Evolutionary conservation across 2,113 vertebrate species (phyloP).

Genomic region (Camelus dromedarius): DNA sequence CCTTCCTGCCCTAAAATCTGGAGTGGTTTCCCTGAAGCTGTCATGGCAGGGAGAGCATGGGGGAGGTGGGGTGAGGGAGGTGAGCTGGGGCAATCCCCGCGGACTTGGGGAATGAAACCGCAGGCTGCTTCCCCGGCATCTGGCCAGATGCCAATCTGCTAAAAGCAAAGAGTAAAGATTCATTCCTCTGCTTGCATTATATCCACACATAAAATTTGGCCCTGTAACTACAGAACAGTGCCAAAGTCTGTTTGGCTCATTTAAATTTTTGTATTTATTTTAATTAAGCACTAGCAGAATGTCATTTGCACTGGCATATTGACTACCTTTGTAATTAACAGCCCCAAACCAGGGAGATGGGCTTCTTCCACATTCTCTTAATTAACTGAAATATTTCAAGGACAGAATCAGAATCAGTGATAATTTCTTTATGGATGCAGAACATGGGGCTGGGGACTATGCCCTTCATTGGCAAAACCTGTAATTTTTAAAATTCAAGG

Average conservation of each 20-base stretch:
- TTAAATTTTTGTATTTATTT: conserved; percentile 80
- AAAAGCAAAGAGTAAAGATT: conserved; percentile 34
- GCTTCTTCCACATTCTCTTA: conserved; percentile 59
- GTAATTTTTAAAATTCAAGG: not conserved
- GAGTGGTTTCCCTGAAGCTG: not conserved
- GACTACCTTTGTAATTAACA: conserved; percentile 79
- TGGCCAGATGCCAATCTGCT: conserved; percentile 50
- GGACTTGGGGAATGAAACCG: rapidly evolving
- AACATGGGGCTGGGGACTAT: not conserved
- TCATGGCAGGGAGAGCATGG: rapidly evolving
- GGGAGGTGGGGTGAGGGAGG: rapidly evolving
- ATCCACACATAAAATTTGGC: conserved; percentile 60
- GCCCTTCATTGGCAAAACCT: not conserved
- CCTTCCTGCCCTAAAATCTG: not conserved
- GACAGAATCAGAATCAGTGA: not conserved
- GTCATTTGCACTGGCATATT: conserved; percentile 76
- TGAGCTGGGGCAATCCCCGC: not conserved
- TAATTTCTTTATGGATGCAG: not conserved
- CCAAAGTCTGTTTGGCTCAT: conserved; percentile 74
- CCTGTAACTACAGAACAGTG: not conserved
- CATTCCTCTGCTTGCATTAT: not conserved
- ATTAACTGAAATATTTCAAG: conserved; percentile 72
- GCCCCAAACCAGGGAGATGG: conserved; percentile 28
- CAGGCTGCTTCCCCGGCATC: not conserved
- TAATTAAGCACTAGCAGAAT: conserved; percentile 77